Conservation (phyloP, 1,140 invertebrate genomes). For the Plutomurus gul region DNA sequence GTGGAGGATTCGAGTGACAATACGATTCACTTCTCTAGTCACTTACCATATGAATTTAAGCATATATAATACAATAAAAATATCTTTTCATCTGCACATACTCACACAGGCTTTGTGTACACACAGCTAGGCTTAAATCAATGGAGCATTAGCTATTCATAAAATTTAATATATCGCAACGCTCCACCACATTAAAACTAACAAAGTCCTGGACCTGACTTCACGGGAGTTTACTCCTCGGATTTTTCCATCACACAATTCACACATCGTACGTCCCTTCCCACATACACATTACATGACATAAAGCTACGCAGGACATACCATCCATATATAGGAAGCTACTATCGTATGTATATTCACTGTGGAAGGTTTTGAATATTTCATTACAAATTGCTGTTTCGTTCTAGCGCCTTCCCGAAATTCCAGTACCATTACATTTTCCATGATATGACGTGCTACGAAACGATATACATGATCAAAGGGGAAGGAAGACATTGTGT, state of each 20-base stretch:
- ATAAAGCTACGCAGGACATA: background rate
- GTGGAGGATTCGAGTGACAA: constrained; percentile 1
- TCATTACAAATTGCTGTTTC: background rate
- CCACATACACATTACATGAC: background rate
- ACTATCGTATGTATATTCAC: background rate
- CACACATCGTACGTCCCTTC: background rate
- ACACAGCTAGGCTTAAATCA: constrained; percentile 4
- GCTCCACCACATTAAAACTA: background rate
- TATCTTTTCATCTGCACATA: background rate
- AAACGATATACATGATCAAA: background rate
- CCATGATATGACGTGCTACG: background rate
- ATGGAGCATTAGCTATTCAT: constrained; percentile 36
- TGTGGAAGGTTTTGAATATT: constrained; percentile 15
- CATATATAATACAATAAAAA: background rate
- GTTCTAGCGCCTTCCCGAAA: background rate
- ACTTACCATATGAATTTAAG: too few species aligned
- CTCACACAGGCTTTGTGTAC: background rate
- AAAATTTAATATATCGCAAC: constrained; percentile 5
- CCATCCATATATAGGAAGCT: background rate
- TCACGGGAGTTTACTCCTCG: background rate
- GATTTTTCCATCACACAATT: background rate
- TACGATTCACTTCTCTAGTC: background rate
- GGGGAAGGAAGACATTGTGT: background rate
- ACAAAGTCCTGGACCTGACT: background rate
- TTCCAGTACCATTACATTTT: background rate